These are phyloP conservation scores for Drosophila funebris DNA, from an alignment of 1,140 invertebrate genomes.

Conservation along the genomic window DNA sequence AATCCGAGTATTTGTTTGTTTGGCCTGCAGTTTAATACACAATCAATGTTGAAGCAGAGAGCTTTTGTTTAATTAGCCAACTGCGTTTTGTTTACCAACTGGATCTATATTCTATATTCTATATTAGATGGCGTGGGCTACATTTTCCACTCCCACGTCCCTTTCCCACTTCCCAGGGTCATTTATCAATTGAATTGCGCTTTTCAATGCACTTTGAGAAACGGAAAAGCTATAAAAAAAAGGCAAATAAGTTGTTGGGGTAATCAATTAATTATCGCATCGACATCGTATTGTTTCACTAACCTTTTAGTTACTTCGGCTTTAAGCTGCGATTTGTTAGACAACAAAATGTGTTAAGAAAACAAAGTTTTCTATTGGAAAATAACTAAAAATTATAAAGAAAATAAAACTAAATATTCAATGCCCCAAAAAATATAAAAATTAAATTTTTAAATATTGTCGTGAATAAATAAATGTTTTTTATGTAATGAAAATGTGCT, in stretches of 20 bases:
- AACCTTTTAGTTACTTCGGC: not conserved
- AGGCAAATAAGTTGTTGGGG: conserved; percentile 12
- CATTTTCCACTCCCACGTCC: not conserved
- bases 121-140: not conserved
- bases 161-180: conserved; percentile 44
- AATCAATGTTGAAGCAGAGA: conserved; percentile 69
- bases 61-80: conserved; percentile 74
- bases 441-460: too few relatives aligned
- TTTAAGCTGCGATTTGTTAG: too few relatives aligned
- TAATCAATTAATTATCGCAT: conserved; percentile 64
- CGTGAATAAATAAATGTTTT: too few relatives aligned
- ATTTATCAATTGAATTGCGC: conserved; percentile 38
- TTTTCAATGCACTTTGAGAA: conserved; percentile 51
- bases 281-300: conserved; percentile 18
- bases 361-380: too few relatives aligned
- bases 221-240: conserved; percentile 33
- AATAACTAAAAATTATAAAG: too few relatives aligned
- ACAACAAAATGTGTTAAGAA: too few relatives aligned
- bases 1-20: conserved; percentile 52
- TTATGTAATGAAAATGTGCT: too few relatives aligned
- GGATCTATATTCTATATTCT: conserved; percentile 12
- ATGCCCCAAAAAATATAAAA: too few relatives aligned
- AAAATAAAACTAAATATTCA: too few relatives aligned
- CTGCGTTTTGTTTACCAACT: conserved; percentile 50
- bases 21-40: conserved; percentile 72